Evolutionary conservation across 1,140 invertebrate species (phyloP).

Genomic region (Mercenaria mercenaria): DNA sequence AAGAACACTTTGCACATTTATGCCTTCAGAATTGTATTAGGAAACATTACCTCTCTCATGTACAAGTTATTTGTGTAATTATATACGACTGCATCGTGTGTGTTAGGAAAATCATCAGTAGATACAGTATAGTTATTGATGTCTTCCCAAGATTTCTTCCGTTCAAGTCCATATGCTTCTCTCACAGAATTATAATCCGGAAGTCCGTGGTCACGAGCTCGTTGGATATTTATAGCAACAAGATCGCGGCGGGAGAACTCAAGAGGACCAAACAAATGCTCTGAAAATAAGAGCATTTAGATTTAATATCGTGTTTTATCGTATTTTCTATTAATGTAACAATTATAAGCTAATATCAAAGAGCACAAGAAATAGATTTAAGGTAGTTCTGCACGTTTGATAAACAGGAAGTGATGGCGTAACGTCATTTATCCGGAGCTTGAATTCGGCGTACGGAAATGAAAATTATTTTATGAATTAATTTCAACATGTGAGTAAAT

Average conservation of each 20-base stretch:
- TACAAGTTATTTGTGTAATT: constrained; percentile 12
- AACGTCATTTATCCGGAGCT: no score
- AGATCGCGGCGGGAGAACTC: constrained; percentile 98
- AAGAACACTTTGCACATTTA: no score
- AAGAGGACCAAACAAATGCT: constrained; percentile 99
- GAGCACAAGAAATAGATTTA: no score
- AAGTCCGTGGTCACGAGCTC: constrained; percentile 97
- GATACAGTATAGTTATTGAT: constrained; percentile 54
- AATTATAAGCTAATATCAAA: background rate
- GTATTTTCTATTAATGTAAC: background rate
- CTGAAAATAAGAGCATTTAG: constrained; percentile 87
- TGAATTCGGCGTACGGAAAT: no score
- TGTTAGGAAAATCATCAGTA: background rate
- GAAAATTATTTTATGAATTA: no score
- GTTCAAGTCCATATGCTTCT: constrained; percentile 87
- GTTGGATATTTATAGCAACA: constrained; percentile 98
- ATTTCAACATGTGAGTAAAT: no score
- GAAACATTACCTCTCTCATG: constrained; percentile 17
- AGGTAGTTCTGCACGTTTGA: no score
- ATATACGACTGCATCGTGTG: background rate
- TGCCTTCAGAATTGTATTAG: no score
- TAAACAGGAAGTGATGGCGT: no score
- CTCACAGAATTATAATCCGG: constrained; percentile 98
- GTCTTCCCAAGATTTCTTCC: constrained; percentile 60
- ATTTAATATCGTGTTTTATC: background rate